These are phyloP conservation scores for Listrodromus nycthemerus DNA, from an alignment of 2,888 invertebrate species.

Conservation along the genomic window DNA sequence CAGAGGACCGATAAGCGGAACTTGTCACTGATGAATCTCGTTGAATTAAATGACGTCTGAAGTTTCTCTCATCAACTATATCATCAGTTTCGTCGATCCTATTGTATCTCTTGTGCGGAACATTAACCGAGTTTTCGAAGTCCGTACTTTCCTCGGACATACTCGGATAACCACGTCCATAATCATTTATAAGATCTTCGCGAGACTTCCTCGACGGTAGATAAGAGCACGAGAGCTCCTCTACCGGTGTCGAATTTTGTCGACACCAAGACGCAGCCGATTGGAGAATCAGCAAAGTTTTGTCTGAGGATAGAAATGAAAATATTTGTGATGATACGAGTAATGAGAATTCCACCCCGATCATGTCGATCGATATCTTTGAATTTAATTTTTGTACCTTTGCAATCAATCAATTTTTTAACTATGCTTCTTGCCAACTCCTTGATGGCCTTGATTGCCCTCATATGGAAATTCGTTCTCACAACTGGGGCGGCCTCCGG, in stretches of 20 bases:
- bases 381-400: slow-evolving; percentile 58
- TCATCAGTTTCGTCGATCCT: slow-evolving; percentile 63
- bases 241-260: slow-evolving; percentile 70
- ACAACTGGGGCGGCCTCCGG: slow-evolving; percentile 31
- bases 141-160: slow-evolving; percentile 72
- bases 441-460: slow-evolving; percentile 35
- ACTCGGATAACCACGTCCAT: slow-evolving; percentile 66
- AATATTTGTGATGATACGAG: not conserved
- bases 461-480: slow-evolving; percentile 20
- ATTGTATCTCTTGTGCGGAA: slow-evolving; percentile 33
- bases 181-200: slow-evolving; percentile 73
- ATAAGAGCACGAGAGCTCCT: slow-evolving; percentile 81
- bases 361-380: not conserved
- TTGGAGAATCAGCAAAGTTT: slow-evolving; percentile 66
- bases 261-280: slow-evolving; percentile 71
- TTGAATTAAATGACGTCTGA: slow-evolving; percentile 67
- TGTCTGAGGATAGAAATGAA: slow-evolving; percentile 67
- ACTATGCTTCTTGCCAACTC: slow-evolving; percentile 46
- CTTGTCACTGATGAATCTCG: slow-evolving; percentile 43
- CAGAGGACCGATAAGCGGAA: slow-evolving; percentile 45
- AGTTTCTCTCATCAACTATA: slow-evolving; percentile 70
- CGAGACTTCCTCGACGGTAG: slow-evolving; percentile 73
- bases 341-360: not conserved
- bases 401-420: slow-evolving; percentile 63
- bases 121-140: slow-evolving; percentile 62